Evolutionary conservation across 2,797 vertebrate genomes (phyloP).

Genomic region (Danio albolineatus): DNA sequence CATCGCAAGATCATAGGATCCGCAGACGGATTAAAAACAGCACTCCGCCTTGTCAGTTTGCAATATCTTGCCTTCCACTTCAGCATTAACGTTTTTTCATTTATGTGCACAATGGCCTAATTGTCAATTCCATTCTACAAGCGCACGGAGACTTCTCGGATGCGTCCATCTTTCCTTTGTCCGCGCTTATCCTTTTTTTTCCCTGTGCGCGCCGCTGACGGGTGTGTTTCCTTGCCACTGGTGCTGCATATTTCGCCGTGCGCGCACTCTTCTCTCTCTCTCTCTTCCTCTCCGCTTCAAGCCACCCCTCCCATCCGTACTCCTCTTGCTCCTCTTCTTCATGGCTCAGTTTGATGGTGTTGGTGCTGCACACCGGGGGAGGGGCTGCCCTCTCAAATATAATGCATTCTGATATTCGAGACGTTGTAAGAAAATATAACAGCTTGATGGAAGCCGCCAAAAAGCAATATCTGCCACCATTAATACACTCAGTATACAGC

Average conservation of each 20-base stretch:
- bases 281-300: constrained; percentile 65
- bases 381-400: constrained; percentile 24
- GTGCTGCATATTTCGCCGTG: constrained; percentile 71
- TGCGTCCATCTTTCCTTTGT: constrained; percentile 84
- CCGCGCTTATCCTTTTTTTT: constrained; percentile 70
- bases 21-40: constrained; percentile 82
- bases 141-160: constrained; percentile 71
- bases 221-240: constrained; percentile 81
- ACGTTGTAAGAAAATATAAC: constrained; percentile 10
- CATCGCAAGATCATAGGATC: constrained; percentile 82
- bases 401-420: constrained; percentile 16
- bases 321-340: constrained; percentile 52
- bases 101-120: constrained; percentile 66
- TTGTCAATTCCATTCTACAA: constrained; percentile 71
- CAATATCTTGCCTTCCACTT: constrained; percentile 79
- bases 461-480: neutral
- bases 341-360: constrained; percentile 26
- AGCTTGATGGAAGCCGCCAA: constrained; percentile 10
- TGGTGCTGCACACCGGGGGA: constrained; percentile 34
- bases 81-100: constrained; percentile 81
- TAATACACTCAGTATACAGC: neutral
- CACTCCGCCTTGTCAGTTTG: constrained; percentile 82
- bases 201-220: constrained; percentile 80
- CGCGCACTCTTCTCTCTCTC: constrained; percentile 65
- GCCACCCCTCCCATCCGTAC: constrained; percentile 43